Conservation (phyloP, 2,113 vertebrate species). For the Apaloderma vittatum region DNA sequence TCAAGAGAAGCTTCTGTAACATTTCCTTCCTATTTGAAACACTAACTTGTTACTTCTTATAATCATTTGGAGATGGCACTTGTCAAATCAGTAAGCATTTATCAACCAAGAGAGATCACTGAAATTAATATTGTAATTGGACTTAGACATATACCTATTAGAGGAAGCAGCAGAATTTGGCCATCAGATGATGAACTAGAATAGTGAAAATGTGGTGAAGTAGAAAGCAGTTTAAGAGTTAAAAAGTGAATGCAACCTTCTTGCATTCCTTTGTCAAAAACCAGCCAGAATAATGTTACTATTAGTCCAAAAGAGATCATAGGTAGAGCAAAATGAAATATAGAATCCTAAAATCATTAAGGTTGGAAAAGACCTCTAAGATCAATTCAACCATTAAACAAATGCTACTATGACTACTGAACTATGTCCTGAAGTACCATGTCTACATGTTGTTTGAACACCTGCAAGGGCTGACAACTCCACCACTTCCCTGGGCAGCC, state of each 20-base stretch:
- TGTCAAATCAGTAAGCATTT: neutral
- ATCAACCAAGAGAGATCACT: neutral
- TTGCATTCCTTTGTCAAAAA: neutral
- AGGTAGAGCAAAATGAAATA: neutral
- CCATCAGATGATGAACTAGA: neutral
- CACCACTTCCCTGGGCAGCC: too few relatives aligned
- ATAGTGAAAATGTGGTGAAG: neutral
- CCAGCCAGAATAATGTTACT: neutral
- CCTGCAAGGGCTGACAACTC: too few relatives aligned
- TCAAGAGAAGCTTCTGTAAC: neutral
- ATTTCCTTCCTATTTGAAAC: constrained; percentile 13
- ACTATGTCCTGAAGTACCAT: too few relatives aligned
- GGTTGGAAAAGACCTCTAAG: too few relatives aligned
- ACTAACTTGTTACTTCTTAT: neutral
- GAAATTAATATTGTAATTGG: neutral
- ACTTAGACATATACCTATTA: neutral
- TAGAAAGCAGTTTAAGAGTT: neutral
- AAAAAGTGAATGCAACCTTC: neutral
- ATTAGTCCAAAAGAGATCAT: neutral
- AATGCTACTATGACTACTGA: too few relatives aligned
- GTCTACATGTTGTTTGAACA: too few relatives aligned
- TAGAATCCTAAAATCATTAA: neutral
- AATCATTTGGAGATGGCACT: constrained; percentile 28
- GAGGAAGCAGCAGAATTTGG: neutral
- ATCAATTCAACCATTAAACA: too few relatives aligned